Conservation (phyloP, 1,140 invertebrate genomes). For the Listronotus oregonensis region DNA sequence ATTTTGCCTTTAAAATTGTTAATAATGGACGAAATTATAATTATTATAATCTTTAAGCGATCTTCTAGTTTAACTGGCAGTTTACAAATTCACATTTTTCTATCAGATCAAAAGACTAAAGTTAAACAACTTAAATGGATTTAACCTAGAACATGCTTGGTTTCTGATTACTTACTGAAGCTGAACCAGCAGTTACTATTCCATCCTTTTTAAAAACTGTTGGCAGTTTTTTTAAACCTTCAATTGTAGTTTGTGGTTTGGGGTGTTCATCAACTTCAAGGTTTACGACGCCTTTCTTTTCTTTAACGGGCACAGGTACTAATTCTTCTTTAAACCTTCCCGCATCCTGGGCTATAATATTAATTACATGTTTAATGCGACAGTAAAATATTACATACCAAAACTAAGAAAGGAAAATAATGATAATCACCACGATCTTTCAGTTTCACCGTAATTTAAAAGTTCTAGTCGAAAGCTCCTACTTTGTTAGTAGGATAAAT, state of each 20-base stretch:
- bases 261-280: constrained; percentile 95
- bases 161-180: constrained; percentile 75
- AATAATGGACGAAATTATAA: too few species aligned
- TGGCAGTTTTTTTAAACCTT: constrained; percentile 81
- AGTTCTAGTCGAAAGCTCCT: too few species aligned
- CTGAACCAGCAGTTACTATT: constrained; percentile 92
- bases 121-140: not conserved
- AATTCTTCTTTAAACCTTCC: constrained; percentile 92
- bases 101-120: too few species aligned
- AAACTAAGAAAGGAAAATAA: too few species aligned
- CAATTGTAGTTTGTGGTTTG: constrained; percentile 82
- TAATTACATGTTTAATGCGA: not conserved
- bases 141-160: not conserved
- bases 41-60: too few species aligned
- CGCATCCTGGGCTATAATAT: constrained; percentile 77
- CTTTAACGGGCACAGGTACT: constrained; percentile 81
- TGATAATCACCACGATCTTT: too few species aligned
- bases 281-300: constrained; percentile 78
- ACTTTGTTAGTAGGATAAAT: too few species aligned
- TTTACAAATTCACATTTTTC: too few species aligned
- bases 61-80: too few species aligned
- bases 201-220: constrained; percentile 96
- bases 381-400: too few species aligned
- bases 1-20: too few species aligned
- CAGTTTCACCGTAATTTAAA: too few species aligned